These are phyloP conservation scores for Caenorhabditis plicata DNA, from an alignment of 2,888 invertebrate genomes.

Conservation along the genomic window DNA sequence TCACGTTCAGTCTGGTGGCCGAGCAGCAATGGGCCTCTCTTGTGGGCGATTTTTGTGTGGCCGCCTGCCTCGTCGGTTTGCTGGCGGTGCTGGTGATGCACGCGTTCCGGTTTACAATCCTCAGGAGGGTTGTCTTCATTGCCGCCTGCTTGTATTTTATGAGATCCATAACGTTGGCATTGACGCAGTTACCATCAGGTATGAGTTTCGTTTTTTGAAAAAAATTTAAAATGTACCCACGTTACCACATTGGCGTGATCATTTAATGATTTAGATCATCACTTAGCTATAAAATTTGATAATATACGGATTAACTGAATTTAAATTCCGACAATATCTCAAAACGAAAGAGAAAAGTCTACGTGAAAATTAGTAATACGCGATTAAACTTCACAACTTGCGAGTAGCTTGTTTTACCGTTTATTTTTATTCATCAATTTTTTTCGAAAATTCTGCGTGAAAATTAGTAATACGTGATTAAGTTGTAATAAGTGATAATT, in stretches of 20 bases:
- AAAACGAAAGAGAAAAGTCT: no score
- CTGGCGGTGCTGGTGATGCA: constrained; percentile 32
- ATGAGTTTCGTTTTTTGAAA: constrained; percentile 3
- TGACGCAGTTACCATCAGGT: constrained; percentile 53
- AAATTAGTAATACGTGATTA: no score
- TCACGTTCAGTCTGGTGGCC: constrained; percentile 45
- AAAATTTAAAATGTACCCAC: no score
- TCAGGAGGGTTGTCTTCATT: constrained; percentile 43
- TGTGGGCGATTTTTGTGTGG: constrained; percentile 29
- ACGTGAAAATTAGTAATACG: no score
- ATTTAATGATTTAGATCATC: no score
- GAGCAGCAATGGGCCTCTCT: constrained; percentile 47
- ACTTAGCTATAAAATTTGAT: background rate
- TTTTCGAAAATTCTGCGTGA: no score
- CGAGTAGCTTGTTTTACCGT: no score
- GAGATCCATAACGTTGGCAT: constrained; percentile 41
- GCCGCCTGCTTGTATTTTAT: constrained; percentile 46
- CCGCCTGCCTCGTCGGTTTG: constrained; percentile 20
- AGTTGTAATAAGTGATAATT: no score
- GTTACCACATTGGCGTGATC: no score
- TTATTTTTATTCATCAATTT: no score
- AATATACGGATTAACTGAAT: background rate
- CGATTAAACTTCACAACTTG: no score
- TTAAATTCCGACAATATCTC: no score
- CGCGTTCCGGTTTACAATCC: constrained; percentile 24